Conservation (phyloP, 37 sponge, comb jelly and placozoan genomes). For the Bolinopsis microptera region DNA sequence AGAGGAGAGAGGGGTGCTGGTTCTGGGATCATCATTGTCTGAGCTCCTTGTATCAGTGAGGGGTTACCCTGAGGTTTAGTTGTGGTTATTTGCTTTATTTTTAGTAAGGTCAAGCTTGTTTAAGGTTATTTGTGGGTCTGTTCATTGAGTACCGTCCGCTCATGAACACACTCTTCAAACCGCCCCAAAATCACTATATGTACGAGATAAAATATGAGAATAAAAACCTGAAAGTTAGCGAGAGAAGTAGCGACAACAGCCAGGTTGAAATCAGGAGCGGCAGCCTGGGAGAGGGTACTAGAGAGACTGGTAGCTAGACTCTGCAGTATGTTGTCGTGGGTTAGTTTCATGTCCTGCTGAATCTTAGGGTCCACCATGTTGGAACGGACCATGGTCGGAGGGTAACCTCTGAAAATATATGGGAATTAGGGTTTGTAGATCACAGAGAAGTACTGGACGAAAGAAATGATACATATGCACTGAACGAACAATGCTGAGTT, state of each 20-base stretch:
- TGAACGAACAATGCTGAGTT: too few species aligned
- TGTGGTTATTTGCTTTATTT: too few species aligned
- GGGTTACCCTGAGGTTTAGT: neutral
- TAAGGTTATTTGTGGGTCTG: too few species aligned
- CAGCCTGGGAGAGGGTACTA: neutral
- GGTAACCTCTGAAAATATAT: neutral
- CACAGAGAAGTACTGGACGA: too few species aligned
- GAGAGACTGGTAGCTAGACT: neutral
- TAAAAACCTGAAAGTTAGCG: neutral
- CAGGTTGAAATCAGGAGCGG: neutral
- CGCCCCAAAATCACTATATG: too few species aligned
- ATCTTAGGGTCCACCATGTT: slow-evolving; percentile 8
- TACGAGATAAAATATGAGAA: too few species aligned
- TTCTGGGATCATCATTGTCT: neutral
- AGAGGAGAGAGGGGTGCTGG: neutral
- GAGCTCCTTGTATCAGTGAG: neutral
- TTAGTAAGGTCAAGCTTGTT: too few species aligned
- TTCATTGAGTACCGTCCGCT: too few species aligned
- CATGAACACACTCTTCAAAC: too few species aligned
- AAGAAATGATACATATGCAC: too few species aligned
- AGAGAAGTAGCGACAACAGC: slow-evolving; percentile 35
- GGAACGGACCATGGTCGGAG: slow-evolving; percentile 23
- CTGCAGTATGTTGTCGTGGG: neutral
- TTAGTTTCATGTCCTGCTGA: neutral
- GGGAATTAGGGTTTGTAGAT: too few species aligned